Base-by-base conservation (phyloP, 2,888 invertebrate genomes). In the Allacma fusca region DNA sequence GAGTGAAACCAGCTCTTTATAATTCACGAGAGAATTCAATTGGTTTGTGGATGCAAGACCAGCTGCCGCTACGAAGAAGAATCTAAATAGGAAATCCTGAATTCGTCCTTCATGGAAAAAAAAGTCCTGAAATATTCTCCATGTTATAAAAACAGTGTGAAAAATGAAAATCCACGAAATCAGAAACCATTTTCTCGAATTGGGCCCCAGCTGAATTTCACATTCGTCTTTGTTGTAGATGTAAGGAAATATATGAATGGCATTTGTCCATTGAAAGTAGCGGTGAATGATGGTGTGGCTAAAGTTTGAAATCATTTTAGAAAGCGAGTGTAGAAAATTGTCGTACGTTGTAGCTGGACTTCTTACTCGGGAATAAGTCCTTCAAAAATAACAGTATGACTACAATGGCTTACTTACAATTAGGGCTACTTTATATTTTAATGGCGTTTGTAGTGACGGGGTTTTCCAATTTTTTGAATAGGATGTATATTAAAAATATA, bases 31-130 rank as follows among this genome's bases (percentile, higher is more conserved):
- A 50, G 65, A 24, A 26, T 65, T 65, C 1, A 65, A 1, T 13
- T 65, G 65, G 26, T 65, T 65, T 24, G 65, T 65, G 29, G 26
- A 26, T 9, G 23, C 28, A 9, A 65, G 65, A 23, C 65, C 65
- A 19, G 13, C 24, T 19, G 65, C 65, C 1, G 65, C 65, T 13
- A 65, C 26, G 65, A 65, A 65, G 16, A 65, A 65, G 28, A 65
- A 65, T 65, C 65, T 4, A 13, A 65, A 65, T 1, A 24, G 28
- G 26, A 65, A 65, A 65, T 65, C 65, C 13, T 65, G 26, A 1
- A 29, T 24, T 24, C 28, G 28, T 24, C 65, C 65, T 26, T 65
- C 19, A 1, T 65, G 26, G 13, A 29, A 16, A 9, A 12, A 24
- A 13, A 23, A 65, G 28, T 65, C 65, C 2, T 65, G 19, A 65